phyloP scores from a whole-genome alignment of 1,140 invertebrate genomes.

The Achroia grisella region DNA sequence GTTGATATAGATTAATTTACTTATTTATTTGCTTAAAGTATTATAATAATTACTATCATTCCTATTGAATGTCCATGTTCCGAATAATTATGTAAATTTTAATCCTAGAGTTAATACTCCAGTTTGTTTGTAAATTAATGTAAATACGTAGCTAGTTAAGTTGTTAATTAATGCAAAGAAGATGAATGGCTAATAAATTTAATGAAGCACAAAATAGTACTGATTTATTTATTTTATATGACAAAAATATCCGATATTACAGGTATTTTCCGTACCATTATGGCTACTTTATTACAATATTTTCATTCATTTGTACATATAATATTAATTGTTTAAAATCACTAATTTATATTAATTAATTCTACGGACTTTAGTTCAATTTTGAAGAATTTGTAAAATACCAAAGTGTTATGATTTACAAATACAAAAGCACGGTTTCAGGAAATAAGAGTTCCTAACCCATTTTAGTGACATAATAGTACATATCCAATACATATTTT shows the following conservation, averaged over 20 bases:
- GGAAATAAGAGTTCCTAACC: constrained; percentile 31
- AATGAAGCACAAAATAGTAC: constrained; percentile 46
- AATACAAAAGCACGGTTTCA: constrained; percentile 17
- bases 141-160: constrained; percentile 56
- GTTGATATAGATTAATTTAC: constrained; percentile 49
- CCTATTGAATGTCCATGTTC: constrained; percentile 44
- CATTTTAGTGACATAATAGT: constrained; percentile 1
- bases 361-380: constrained; percentile 1
- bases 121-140: constrained; percentile 59
- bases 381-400: constrained; percentile 9
- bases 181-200: constrained; percentile 38
- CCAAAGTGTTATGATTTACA: constrained; percentile 24
- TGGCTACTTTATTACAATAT: too few species aligned
- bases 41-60: constrained; percentile 39
- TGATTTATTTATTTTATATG: constrained; percentile 21
- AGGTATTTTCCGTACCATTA: too few species aligned
- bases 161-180: constrained; percentile 42
- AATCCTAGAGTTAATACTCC: constrained; percentile 47
- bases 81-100: constrained; percentile 58
- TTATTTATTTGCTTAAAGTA: constrained; percentile 38
- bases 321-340: too few species aligned
- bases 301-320: too few species aligned
- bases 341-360: neutral
- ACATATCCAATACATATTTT: too few species aligned
- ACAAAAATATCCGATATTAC: neutral